These are phyloP conservation scores for Willowsia nigromaculata DNA, from an alignment of 2,888 invertebrate species.

Conservation along the genomic window DNA sequence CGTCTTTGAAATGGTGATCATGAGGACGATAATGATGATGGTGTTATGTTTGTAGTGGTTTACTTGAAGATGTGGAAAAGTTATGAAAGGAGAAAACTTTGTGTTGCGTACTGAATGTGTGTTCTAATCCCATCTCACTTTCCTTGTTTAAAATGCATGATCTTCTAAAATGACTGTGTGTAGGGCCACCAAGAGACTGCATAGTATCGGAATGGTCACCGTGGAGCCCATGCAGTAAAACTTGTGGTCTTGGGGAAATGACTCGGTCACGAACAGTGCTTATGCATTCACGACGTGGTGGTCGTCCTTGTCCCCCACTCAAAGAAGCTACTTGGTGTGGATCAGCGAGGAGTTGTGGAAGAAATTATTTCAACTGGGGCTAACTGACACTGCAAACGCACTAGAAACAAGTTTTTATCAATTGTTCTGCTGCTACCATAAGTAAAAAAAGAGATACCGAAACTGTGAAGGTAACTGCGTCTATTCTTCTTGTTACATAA, in stretches of 20 bases:
- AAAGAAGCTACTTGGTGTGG: constrained; percentile 94
- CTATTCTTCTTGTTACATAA: too few species aligned
- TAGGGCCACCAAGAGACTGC: constrained; percentile 87
- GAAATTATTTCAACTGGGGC: constrained; percentile 85
- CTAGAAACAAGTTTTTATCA: background rate
- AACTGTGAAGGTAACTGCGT: background rate
- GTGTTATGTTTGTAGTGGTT: background rate
- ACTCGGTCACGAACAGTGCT: constrained; percentile 89
- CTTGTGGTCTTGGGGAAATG: constrained; percentile 94
- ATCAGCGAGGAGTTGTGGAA: constrained; percentile 86
- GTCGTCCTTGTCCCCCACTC: constrained; percentile 90
- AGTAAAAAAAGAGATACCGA: background rate
- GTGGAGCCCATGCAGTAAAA: constrained; percentile 91
- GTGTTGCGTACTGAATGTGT: background rate
- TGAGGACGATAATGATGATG: constrained; percentile 6
- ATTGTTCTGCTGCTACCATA: background rate
- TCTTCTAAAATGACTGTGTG: constrained; percentile 14
- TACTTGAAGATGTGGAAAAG: background rate
- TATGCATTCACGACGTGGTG: constrained; percentile 89
- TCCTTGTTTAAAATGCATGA: constrained; percentile 46
- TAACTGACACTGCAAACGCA: constrained; percentile 33
- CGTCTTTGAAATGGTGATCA: constrained; percentile 36
- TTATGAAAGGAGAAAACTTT: background rate
- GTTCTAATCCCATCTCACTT: background rate
- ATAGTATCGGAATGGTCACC: constrained; percentile 92